Evolutionary conservation across 1,140 invertebrate genomes (phyloP).

Genomic region (Brachionus paranguensis): DNA sequence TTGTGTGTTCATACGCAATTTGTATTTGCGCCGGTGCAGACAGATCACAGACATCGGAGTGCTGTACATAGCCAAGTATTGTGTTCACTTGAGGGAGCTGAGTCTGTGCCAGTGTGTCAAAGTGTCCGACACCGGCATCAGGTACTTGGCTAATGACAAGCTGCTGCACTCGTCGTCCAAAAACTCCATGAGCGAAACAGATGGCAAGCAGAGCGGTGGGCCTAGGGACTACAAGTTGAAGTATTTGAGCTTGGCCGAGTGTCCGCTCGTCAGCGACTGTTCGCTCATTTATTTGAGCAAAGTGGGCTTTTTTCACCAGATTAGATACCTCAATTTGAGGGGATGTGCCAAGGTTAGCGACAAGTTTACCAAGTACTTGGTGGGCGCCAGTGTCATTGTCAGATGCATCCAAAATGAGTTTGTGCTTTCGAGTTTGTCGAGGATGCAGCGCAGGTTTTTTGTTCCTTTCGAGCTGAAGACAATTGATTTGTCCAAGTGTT

Average conservation of each 20-base stretch:
- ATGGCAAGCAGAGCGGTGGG: not conserved
- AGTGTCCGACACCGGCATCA: not conserved
- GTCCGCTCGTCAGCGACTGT: not conserved
- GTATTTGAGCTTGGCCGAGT: constrained; percentile 9
- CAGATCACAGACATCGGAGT: not conserved
- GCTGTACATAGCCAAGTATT: constrained; percentile 29
- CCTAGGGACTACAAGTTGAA: not conserved
- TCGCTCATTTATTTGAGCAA: constrained; percentile 1
- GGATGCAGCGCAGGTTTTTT: not conserved
- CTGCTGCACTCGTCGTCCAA: not conserved
- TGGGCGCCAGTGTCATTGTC: not conserved
- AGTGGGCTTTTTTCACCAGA: constrained; percentile 18
- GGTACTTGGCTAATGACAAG: constrained; percentile 13
- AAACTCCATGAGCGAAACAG: not conserved
- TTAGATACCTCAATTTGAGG: not conserved
- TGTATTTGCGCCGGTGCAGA: constrained; percentile 8
- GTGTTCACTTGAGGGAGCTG: not conserved
- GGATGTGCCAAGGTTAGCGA: constrained; percentile 11
- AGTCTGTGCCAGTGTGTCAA: constrained; percentile 19
- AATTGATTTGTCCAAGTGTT: constrained; percentile 24
- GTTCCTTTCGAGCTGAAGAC: not conserved
- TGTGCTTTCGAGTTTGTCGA: not conserved
- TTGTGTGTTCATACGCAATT: constrained; percentile 9
- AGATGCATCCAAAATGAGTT: not conserved
- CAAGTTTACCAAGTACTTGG: not conserved